Conservation (phyloP, 2,797 vertebrate species). For the Tarsius wallacei region DNA sequence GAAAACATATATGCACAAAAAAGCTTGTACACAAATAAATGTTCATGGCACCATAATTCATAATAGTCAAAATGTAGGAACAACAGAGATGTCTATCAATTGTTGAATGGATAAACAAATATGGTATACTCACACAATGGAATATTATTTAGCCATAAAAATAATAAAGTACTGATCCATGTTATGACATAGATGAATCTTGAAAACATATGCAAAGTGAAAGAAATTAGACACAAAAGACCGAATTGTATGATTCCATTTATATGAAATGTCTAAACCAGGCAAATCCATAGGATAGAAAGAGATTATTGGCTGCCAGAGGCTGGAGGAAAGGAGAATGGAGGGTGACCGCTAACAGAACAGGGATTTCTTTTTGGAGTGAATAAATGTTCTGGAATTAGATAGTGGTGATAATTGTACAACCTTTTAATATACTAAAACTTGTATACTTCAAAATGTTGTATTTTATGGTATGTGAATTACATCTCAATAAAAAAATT, state of each 20-base stretch:
- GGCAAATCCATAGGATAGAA: not conserved
- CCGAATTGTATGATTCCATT: not conserved
- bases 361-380: not conserved
- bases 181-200: not conserved
- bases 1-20: not conserved
- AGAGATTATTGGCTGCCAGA: not conserved
- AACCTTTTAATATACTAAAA: not conserved
- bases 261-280: not conserved
- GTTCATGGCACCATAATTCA: not conserved
- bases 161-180: not conserved
- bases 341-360: not conserved
- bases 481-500: not conserved
- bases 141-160: not conserved
- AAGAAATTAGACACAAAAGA: slow-evolving; percentile 22
- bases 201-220: slow-evolving; percentile 38
- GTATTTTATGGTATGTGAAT: not conserved
- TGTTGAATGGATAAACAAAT: not conserved
- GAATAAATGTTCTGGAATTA: not conserved
- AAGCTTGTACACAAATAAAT: not conserved
- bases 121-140: not conserved
- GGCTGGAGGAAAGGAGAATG: not conserved
- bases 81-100: not conserved
- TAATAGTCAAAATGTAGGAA: not conserved
- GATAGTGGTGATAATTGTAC: not conserved
- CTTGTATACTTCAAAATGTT: not conserved